These are phyloP conservation scores for Zaprionus capensis DNA, from an alignment of 1,140 invertebrate genomes.

Conservation along the genomic window DNA sequence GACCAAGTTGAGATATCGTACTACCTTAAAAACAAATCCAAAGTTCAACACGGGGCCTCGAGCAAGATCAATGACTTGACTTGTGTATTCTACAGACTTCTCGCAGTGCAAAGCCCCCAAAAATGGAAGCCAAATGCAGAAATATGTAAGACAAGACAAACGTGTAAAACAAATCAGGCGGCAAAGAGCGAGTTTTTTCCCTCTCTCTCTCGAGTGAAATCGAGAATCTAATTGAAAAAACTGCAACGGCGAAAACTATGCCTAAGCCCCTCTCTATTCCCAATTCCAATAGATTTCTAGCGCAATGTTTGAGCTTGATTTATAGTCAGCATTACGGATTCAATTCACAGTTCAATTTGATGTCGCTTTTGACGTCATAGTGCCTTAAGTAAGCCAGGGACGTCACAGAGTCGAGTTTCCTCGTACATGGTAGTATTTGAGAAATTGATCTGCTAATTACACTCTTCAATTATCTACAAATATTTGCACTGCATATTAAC, in stretches of 20 bases:
- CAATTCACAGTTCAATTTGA: conserved; percentile 34
- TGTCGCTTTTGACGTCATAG: conserved; percentile 28
- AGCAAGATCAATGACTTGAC: conserved; percentile 71
- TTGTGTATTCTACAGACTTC: conserved; percentile 41
- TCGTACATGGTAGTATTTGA: conserved; percentile 5
- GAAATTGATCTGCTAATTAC: conserved; percentile 57
- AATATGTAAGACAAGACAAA: conserved; percentile 40
- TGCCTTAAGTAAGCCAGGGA: conserved; percentile 47
- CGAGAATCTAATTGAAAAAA: conserved; percentile 10
- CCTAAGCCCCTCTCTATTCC: not conserved
- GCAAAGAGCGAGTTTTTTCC: conserved; percentile 23
- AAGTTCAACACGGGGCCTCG: conserved; percentile 47
- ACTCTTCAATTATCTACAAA: conserved; percentile 59
- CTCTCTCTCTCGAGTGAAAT: conserved; percentile 8
- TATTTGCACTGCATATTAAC: conserved; percentile 59
- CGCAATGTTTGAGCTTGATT: conserved; percentile 27
- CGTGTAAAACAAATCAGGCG: conserved; percentile 50
- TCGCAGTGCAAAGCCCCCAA: conserved; percentile 21
- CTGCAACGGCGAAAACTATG: not conserved
- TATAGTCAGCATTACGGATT: conserved; percentile 28
- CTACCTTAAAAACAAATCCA: conserved; percentile 32
- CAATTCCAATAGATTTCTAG: conserved; percentile 15
- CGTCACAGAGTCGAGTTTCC: conserved; percentile 38
- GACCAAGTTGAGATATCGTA: conserved; percentile 26
- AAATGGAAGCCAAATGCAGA: conserved; percentile 28